A percentile compares a stretch with the other conserved stretches of the same genome.
Conservation (phyloP, 2,113 vertebrate species). For the Sinocyclocheilus grahami region DNA sequence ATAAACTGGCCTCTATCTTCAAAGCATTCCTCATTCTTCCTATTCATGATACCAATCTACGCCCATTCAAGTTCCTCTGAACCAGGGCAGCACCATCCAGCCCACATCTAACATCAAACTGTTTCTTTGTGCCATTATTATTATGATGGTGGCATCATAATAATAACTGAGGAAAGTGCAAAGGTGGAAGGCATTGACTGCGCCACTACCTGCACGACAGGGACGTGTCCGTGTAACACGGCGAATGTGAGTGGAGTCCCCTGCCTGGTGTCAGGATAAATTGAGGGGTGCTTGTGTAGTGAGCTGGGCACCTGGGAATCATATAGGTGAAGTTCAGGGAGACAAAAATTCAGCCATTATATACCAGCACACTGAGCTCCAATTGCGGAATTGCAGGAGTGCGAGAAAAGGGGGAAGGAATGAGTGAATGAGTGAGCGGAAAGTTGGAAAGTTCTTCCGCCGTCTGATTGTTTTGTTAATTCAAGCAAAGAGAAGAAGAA, state of each 20-base stretch:
- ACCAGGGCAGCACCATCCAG: conserved; percentile 4
- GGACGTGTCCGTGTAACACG: conserved; percentile 99
- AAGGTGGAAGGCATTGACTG: conserved; percentile 67
- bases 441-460: conserved; percentile 43
- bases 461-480: conserved; percentile 32
- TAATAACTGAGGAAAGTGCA: conserved; percentile 67
- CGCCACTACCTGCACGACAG: conserved; percentile 95
- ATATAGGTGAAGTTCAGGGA: conserved; percentile 77
- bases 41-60: background rate
- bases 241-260: conserved; percentile 99
- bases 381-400: conserved; percentile 52
- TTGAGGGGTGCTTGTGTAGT: conserved; percentile 98
- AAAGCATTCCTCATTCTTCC: too few relatives aligned
- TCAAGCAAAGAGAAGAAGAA: conserved; percentile 24
- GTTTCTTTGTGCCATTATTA: conserved; percentile 43
- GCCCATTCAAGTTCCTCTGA: background rate
- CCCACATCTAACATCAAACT: conserved; percentile 12
- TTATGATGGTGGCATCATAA: conserved; percentile 61
- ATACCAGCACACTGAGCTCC: conserved; percentile 36
- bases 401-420: conserved; percentile 40
- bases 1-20: background rate
- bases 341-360: conserved; percentile 76
- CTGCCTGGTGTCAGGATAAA: conserved; percentile 98
- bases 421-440: conserved; percentile 39
- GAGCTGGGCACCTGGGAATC: conserved; percentile 98